These are phyloP conservation scores for Mustela nigripes DNA, from an alignment of 2,113 vertebrate genomes.

Conservation along the genomic window DNA sequence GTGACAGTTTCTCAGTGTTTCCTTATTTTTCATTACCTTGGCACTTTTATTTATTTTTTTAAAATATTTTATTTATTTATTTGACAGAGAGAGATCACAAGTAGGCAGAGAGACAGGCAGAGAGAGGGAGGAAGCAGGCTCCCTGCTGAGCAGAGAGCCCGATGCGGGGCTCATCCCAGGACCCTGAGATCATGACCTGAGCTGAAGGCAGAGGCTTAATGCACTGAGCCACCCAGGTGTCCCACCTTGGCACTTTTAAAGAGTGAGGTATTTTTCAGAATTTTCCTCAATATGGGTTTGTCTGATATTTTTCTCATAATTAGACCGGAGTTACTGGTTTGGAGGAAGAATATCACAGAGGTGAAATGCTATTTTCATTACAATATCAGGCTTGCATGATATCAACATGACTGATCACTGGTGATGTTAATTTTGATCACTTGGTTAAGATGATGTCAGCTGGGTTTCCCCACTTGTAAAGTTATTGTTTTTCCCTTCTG, in stretches of 20 bases:
- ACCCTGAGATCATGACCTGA: too few species aligned
- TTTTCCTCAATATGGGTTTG: not conserved
- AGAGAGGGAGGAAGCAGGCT: too few species aligned
- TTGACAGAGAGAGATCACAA: too few species aligned
- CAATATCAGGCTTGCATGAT: not conserved
- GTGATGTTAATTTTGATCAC: conserved; percentile 21
- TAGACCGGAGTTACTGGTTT: conserved; percentile 32
- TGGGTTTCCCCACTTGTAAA: not conserved
- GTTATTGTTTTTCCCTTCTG: conserved; percentile 5
- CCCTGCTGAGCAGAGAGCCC: too few species aligned
- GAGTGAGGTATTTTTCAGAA: conserved; percentile 28
- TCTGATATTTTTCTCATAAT: conserved; percentile 28
- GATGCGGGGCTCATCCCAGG: too few species aligned
- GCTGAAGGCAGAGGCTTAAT: too few species aligned
- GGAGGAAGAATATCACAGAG: not conserved
- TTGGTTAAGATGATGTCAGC: not conserved
- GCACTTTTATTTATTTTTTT: not conserved
- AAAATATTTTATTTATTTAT: too few species aligned
- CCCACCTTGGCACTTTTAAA: not conserved
- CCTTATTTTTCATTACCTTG: conserved; percentile 8
- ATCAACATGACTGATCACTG: not conserved
- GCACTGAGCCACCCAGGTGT: too few species aligned
- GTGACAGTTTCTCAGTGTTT: not conserved
- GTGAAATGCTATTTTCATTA: not conserved
- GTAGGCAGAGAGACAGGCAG: too few species aligned